phyloP scores from a whole-genome alignment of 1,140 invertebrate genomes.

The Psilanteris sp. region DNA sequence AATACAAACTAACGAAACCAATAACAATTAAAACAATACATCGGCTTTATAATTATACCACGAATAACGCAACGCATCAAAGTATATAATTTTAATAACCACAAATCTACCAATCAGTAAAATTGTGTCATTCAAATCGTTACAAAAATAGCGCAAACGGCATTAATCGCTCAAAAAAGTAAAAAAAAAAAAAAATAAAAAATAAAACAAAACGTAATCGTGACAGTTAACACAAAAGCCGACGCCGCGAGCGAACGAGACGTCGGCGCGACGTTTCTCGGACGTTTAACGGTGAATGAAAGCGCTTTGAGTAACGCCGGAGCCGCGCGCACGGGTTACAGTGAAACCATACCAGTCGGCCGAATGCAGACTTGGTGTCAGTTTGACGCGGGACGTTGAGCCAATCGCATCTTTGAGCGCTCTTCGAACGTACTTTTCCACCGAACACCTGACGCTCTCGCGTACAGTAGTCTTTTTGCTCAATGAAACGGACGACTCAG shows the following conservation, averaged over 20 bases:
- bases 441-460: slow-evolving; percentile 13
- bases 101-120: too few relatives aligned
- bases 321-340: slow-evolving; percentile 42
- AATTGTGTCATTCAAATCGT: too few relatives aligned
- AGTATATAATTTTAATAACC: too few relatives aligned
- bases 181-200: too few relatives aligned
- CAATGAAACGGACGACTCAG: slow-evolving; percentile 28
- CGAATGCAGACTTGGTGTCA: slow-evolving; percentile 45
- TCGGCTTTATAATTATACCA: too few relatives aligned
- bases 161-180: too few relatives aligned
- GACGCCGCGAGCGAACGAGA: background rate
- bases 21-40: too few relatives aligned
- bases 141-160: too few relatives aligned
- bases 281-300: slow-evolving; percentile 18
- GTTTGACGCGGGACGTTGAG: slow-evolving; percentile 66
- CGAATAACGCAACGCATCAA: too few relatives aligned
- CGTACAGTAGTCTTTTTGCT: slow-evolving; percentile 19
- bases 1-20: too few relatives aligned
- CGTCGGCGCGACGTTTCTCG: slow-evolving; percentile 11
- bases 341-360: slow-evolving; percentile 13
- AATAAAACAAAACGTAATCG: too few relatives aligned
- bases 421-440: background rate
- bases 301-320: slow-evolving; percentile 8
- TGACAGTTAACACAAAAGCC: too few relatives aligned
- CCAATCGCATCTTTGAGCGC: slow-evolving; percentile 1